phyloP scores from a whole-genome alignment of 2,113 vertebrate species.

The Chloropsis cyanopogon region DNA sequence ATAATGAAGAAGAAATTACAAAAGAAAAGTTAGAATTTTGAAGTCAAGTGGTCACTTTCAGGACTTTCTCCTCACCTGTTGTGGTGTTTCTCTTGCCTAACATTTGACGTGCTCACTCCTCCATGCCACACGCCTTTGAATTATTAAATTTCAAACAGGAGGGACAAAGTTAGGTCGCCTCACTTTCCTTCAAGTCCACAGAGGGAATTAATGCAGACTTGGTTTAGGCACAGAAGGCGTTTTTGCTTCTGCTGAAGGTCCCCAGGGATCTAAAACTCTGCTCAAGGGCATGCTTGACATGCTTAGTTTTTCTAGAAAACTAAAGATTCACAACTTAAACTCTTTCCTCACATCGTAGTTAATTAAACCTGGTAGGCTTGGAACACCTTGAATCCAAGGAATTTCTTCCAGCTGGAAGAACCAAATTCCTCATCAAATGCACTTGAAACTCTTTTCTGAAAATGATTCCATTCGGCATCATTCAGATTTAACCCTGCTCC shows the following conservation, averaged over 20 bases:
- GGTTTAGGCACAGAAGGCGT: background rate
- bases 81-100: background rate
- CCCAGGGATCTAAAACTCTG: background rate
- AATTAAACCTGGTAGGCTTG: background rate
- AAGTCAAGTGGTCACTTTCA: background rate
- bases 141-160: background rate
- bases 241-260: background rate
- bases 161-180: background rate
- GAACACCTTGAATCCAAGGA: background rate
- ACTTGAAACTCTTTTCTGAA: background rate
- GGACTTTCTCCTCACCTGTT: background rate
- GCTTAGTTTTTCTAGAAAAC: background rate
- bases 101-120: background rate
- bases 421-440: background rate
- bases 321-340: background rate
- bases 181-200: background rate
- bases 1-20: background rate
- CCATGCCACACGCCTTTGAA: accelerated
- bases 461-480: background rate
- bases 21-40: background rate
- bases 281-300: background rate
- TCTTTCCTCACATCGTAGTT: accelerated
- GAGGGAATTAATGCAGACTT: background rate
- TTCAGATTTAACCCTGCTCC: background rate
- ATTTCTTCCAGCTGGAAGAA: background rate